Base-by-base conservation (phyloP, 1,140 invertebrate species). In the Contarinia nasturtii region DNA sequence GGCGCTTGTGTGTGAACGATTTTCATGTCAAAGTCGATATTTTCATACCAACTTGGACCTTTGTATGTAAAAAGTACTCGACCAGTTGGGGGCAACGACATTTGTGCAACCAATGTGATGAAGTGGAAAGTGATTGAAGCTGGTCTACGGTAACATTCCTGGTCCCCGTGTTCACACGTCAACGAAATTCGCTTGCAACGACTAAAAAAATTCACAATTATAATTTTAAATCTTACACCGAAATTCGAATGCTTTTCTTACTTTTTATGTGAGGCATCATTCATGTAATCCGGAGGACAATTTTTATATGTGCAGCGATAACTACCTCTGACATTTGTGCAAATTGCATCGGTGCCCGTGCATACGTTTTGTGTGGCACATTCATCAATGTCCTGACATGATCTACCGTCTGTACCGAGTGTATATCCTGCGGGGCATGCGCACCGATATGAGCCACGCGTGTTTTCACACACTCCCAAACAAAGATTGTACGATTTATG, bases 361-460 rank as follows among this genome's bases (percentile, higher is more conserved):
- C 79, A 81, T 2, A 75, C 69, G 10, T 68, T 69, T 0, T 68
- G 70, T 1, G 61, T 61, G n/a, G 71, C 67, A 56, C 90, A 95
- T 64, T 95, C 91, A 59, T 95, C 80, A 51, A 93, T 81, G 67
- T 95, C 90, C 61, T 80, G 75, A 54, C 86, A 91, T 18, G 77
- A 79, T 42, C 77, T 68, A 17, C 69, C 68, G 56, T 89, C 84
- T 7, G 66, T 55, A 0, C 73, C 72, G 3, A 90, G 65, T 18
- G 67, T 72, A 61, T 92, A 96, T 0, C 91, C 91, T 2, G 73
- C 62, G 0, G 91, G 91, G 67, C 92, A 96, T 11, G 70, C 66
- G 63, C 92, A 97, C 40, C 68, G 67, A 60, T 86, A 97, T 37
- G 82, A 86, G 4, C 93, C 93, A 0, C 80, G 78, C 1, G 77